A percentile compares a stretch with the other conserved stretches of the same genome.
Evolutionary conservation across 2,888 invertebrate genomes (phyloP).

Genomic region (Calameuta filiformis): DNA sequence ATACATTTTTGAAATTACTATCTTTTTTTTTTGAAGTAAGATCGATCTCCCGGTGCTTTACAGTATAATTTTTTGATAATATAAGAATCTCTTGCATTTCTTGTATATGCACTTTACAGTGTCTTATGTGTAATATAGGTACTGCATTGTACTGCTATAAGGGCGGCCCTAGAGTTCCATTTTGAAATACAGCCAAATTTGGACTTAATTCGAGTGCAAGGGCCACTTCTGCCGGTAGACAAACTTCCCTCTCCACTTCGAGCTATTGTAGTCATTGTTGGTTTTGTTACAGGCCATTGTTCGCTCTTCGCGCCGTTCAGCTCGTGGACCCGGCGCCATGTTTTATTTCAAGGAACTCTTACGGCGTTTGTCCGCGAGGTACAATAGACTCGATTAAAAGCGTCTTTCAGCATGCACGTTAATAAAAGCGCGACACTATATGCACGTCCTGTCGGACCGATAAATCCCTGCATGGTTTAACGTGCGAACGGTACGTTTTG

Average conservation of each 20-base stretch:
- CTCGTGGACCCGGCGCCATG: not conserved
- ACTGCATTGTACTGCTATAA: not conserved
- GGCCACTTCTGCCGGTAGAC: constrained; percentile 1
- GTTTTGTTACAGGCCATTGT: constrained; percentile 31
- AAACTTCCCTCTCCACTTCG: constrained; percentile 28
- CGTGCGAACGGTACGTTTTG: not conserved
- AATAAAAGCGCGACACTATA: not conserved
- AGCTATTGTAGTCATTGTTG: constrained; percentile 34
- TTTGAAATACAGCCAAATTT: constrained; percentile 1
- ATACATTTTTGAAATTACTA: too few species aligned
- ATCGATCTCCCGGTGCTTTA: too few species aligned
- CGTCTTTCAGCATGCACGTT: constrained; percentile 3
- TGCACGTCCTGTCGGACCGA: not conserved
- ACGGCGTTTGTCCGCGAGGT: not conserved
- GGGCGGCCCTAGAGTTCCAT: not conserved
- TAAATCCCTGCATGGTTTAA: not conserved
- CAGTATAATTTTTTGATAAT: too few species aligned
- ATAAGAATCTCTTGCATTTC: too few species aligned
- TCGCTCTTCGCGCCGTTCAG: constrained; percentile 17
- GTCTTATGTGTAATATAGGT: not conserved
- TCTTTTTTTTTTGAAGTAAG: too few species aligned
- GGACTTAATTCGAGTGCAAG: constrained; percentile 3
- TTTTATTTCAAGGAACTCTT: constrained; percentile 24
- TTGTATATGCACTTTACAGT: not conserved
- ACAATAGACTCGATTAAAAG: constrained; percentile 35